These are phyloP conservation scores for Ceratina calcarata DNA, from an alignment of 1,140 invertebrate genomes.

Conservation along the genomic window DNA sequence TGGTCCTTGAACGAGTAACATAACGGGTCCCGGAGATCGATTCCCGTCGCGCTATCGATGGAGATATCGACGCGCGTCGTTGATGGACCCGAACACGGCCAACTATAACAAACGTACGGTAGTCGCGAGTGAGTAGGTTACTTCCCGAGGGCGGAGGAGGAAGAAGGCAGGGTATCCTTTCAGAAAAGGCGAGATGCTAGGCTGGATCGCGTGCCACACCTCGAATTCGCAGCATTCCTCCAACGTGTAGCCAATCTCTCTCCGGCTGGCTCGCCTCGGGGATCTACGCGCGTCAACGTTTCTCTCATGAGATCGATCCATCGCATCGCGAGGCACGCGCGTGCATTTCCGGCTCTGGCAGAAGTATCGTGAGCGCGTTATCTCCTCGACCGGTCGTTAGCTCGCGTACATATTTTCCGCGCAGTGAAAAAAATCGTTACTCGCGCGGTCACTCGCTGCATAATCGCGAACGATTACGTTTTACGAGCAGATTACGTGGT, in stretches of 20 bases:
- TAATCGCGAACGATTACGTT: constrained; percentile 23
- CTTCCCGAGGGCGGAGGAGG: constrained; percentile 29
- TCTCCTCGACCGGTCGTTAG: not conserved
- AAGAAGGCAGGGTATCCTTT: constrained; percentile 42
- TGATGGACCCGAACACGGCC: constrained; percentile 27
- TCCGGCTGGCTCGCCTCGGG: constrained; percentile 38
- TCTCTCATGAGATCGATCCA: constrained; percentile 30
- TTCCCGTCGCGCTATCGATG: constrained; percentile 12
- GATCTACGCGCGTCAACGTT: not conserved
- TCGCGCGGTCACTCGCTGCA: not conserved
- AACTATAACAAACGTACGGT: constrained; percentile 34
- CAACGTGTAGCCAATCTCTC: constrained; percentile 57
- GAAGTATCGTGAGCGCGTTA: not conserved
- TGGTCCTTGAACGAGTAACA: not conserved
- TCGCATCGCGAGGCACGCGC: constrained; percentile 30
- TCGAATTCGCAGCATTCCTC: constrained; percentile 70
- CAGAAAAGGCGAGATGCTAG: constrained; percentile 23
- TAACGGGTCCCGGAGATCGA: not conserved
- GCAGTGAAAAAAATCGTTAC: not conserved
- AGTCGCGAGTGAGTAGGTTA: constrained; percentile 26
- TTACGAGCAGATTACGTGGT: constrained; percentile 13
- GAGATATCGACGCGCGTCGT: constrained; percentile 22
- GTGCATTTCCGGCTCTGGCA: constrained; percentile 27
- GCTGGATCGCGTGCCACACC: constrained; percentile 61
- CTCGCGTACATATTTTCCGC: not conserved